Evolutionary conservation across 2,113 vertebrate species (phyloP).

Genomic region (Saguinus imperator): DNA sequence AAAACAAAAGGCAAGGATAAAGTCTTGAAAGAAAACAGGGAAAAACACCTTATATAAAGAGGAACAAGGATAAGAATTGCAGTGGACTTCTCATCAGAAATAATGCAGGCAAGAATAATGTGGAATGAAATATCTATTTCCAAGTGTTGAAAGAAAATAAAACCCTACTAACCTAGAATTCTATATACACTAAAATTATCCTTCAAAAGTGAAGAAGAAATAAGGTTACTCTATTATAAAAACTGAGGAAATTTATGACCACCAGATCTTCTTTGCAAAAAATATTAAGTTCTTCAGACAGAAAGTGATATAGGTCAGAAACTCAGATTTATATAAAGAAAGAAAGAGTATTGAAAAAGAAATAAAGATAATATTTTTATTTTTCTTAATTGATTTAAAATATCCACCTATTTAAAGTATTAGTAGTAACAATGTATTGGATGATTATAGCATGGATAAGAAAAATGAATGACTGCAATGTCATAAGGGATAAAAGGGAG

Average conservation of each 20-base stretch:
- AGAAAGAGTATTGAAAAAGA: neutral
- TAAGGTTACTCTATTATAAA: neutral
- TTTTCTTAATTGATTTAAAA: neutral
- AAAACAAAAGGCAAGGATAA: neutral
- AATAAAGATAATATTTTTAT: slow-evolving; percentile 10
- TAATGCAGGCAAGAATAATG: neutral
- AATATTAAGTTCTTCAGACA: neutral
- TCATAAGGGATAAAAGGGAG: neutral
- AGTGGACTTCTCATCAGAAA: neutral
- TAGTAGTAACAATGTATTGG: neutral
- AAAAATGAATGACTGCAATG: neutral
- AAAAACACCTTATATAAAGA: neutral
- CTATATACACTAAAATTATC: neutral
- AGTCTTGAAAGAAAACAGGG: neutral
- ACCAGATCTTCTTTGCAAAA: neutral
- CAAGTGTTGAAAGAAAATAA: neutral
- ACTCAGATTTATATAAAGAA: neutral
- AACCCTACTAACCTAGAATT: neutral
- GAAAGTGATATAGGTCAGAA: neutral
- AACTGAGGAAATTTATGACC: neutral
- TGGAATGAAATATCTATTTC: neutral
- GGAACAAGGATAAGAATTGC: neutral
- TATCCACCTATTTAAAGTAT: neutral
- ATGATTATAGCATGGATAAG: neutral
- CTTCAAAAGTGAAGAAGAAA: slow-evolving; percentile 14